A percentile compares a stretch with the other conserved stretches of the same genome.
Conservation (phyloP, 2,797 vertebrate genomes). For the Sebastes dallii region DNA sequence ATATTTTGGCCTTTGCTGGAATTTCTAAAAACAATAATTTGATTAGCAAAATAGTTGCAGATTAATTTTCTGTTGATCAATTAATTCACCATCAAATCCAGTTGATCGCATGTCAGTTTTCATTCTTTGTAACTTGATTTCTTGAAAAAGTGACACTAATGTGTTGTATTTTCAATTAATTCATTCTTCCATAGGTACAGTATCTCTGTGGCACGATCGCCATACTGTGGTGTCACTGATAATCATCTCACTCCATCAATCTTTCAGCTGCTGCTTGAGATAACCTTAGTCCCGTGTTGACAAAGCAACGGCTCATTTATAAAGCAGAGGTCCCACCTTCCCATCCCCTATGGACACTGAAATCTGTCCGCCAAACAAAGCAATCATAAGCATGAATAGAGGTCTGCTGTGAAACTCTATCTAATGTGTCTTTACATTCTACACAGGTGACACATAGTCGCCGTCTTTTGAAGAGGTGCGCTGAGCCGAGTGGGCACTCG, state of each 20-base stretch:
- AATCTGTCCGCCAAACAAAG: conserved; percentile 75
- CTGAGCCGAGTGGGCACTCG: conserved; percentile 70
- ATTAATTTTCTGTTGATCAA: background rate
- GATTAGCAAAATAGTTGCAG: background rate
- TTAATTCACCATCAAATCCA: background rate
- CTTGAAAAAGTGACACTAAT: background rate
- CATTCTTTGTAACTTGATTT: background rate
- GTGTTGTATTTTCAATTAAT: background rate
- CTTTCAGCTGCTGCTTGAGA: conserved; percentile 72
- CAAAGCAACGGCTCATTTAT: conserved; percentile 78
- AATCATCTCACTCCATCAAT: conserved; percentile 71
- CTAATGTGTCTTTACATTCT: conserved; percentile 68
- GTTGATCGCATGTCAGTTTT: background rate
- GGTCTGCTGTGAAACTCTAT: conserved; percentile 73
- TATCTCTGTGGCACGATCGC: conserved; percentile 23
- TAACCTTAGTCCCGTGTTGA: conserved; percentile 71
- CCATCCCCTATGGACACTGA: conserved; percentile 73
- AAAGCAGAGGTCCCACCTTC: conserved; percentile 70
- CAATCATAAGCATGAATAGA: conserved; percentile 77
- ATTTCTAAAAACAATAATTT: background rate
- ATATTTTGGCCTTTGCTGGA: no score
- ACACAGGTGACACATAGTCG: conserved; percentile 76
- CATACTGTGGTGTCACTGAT: conserved; percentile 62
- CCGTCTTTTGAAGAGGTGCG: conserved; percentile 67
- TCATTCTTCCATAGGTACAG: conserved; percentile 28